phyloP scores from a whole-genome alignment of 2,888 invertebrate species.

The Aphodius granarius region DNA sequence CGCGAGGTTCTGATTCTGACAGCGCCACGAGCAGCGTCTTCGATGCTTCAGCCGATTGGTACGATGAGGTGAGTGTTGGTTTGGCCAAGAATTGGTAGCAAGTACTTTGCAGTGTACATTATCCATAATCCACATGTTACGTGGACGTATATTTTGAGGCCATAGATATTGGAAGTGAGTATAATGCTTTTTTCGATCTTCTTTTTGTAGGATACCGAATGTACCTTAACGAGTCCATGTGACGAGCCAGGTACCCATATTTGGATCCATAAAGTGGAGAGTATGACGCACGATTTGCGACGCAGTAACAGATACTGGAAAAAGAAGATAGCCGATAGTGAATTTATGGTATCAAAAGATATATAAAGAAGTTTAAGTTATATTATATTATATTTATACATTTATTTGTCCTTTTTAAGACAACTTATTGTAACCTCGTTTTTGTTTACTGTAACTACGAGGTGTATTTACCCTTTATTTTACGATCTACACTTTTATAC shows the following conservation, averaged over 20 bases:
- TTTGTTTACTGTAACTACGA: not conserved
- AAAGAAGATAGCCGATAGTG: slow-evolving; percentile 34
- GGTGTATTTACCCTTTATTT: not conserved
- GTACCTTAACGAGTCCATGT: not conserved
- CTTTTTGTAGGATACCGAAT: slow-evolving; percentile 24
- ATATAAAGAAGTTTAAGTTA: slow-evolving; percentile 25
- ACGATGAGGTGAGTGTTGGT: slow-evolving; percentile 18
- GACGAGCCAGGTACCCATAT: slow-evolving; percentile 28
- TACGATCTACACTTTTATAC: not conserved
- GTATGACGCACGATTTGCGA: slow-evolving; percentile 38
- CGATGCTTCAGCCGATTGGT: slow-evolving; percentile 24
- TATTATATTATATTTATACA: not conserved
- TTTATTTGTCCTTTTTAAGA: not conserved
- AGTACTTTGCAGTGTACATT: not conserved
- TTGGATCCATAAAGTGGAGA: slow-evolving; percentile 39
- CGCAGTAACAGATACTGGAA: slow-evolving; percentile 41
- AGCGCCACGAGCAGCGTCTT: slow-evolving; percentile 24
- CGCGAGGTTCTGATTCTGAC: slow-evolving; percentile 28
- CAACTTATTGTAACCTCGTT: not conserved
- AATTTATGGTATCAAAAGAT: slow-evolving; percentile 37
- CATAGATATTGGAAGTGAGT: too few species aligned
- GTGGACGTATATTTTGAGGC: too few species aligned
- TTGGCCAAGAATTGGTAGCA: not conserved
- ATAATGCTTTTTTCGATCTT: not conserved
- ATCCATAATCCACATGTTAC: too few species aligned